Conservation (phyloP, 2,113 vertebrate genomes). For the Regulus satrapa region DNA sequence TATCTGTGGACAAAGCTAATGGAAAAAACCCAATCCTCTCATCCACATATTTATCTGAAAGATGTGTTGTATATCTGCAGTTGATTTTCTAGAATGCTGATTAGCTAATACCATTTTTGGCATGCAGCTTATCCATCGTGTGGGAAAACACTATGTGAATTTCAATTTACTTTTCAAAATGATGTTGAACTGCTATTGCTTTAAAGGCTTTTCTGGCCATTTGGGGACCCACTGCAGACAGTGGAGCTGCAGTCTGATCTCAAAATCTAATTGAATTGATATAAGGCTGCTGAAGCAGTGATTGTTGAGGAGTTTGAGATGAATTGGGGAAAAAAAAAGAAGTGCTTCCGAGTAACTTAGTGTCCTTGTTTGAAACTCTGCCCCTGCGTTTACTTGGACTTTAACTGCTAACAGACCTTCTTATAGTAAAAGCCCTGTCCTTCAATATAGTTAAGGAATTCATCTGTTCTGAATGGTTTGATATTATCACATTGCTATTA, state of each 20-base stretch:
- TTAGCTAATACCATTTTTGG: conserved; percentile 50
- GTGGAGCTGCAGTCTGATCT: conserved; percentile 34
- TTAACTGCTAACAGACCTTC: not conserved
- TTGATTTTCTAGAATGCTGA: conserved; percentile 53
- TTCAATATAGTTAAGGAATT: not conserved
- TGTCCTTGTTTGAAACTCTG: not conserved
- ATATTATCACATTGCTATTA: not conserved
- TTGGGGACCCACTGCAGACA: conserved; percentile 24
- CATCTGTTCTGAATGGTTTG: not conserved
- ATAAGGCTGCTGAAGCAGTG: not conserved
- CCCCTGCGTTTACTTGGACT: not conserved
- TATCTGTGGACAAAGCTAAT: conserved; percentile 19
- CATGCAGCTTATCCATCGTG: conserved; percentile 25
- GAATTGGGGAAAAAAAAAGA: not conserved
- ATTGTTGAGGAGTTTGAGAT: conserved; percentile 1
- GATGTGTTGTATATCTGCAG: conserved; percentile 29
- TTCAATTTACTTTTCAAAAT: conserved; percentile 47
- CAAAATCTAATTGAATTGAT: conserved; percentile 36
- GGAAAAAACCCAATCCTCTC: conserved; percentile 21
- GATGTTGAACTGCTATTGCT: conserved; percentile 16
- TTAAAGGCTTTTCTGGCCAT: conserved; percentile 31
- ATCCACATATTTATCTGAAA: conserved; percentile 35
- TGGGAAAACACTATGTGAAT: conserved; percentile 38
- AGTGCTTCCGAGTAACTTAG: not conserved
- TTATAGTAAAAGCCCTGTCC: not conserved